Evolutionary conservation across 1,140 invertebrate genomes (phyloP), one percentile per base, ranked within the genome.

Genomic region (Zophobas atratus): DNA sequence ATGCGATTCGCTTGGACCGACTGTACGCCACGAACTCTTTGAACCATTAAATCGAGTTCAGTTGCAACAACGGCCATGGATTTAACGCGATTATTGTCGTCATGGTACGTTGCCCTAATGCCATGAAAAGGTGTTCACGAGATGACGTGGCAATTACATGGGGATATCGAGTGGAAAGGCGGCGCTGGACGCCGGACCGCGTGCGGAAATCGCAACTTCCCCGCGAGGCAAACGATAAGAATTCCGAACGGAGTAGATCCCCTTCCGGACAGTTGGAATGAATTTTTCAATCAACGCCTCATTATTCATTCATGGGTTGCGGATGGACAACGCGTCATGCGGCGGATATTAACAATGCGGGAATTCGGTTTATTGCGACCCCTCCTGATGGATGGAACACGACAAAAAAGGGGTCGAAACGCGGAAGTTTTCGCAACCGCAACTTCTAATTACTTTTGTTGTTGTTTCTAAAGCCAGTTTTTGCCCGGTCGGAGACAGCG

Each of bases 81-180:
- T 67, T 63, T 67, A 57, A 43, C 49, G 71, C 55, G 71, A 73
- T 73, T 67, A 67, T 56, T 73, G 56, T 76, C 53, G 56, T 60
- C 36, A 76, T 70, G 75, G 57, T 76, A 76, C 75, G 55, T 70
- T 76, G 75, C 60, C 75, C 75, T 67, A 76, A 60, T 76, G 56
- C 75, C 75, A 70, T 51, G 75, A 43, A 76, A 76, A 67, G 48
- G 75, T 76, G 60, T 49, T 76, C 39, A 43, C 60, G 60, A 60
- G 56, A 67, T 36, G 38, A 67, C 8, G 39, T 41, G 36, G 39
- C 35, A 36, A 33, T 33, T 36, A 36, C 60, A 36, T 60, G 33
- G 36, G 56, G 36, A 8, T 35, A 8, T 8, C 56, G 6, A 60
- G 34, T 39, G 56, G 56, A 36, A 60, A 60, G 36, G 32, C n/a